Evolutionary conservation across 2,797 vertebrate genomes (phyloP).

Genomic region (Acanthiza pusilla): DNA sequence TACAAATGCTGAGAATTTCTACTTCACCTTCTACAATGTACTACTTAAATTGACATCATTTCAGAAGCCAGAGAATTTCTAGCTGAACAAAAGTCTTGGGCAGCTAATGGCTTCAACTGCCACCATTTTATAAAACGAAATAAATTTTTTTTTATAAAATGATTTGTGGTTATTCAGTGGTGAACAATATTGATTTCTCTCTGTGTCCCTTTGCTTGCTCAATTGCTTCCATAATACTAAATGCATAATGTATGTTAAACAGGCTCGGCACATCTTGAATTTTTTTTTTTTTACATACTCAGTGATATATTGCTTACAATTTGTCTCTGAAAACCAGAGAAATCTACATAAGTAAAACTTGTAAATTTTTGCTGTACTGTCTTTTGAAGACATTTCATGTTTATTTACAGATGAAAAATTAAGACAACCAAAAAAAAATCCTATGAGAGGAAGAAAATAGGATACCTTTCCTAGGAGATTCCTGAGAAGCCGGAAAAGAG

Average conservation of each 20-base stretch:
- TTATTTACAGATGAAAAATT: background rate
- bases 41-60: background rate
- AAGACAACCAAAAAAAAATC: rapidly evolving
- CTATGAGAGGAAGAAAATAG: background rate
- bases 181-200: conserved; percentile 56
- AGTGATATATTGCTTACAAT: background rate
- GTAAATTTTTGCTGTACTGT: background rate
- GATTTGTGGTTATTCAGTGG: conserved; percentile 46
- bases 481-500: background rate
- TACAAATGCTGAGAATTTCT: background rate
- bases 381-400: background rate
- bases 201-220: conserved; percentile 28
- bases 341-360: background rate
- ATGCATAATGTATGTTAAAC: conserved; percentile 30
- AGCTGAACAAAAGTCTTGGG: background rate
- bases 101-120: conserved; percentile 13
- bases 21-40: background rate
- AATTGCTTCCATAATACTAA: conserved; percentile 7
- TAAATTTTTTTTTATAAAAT: conserved; percentile 26
- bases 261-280: background rate
- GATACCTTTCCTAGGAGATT: background rate
- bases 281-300: background rate
- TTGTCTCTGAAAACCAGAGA: background rate
- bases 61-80: background rate
- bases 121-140: background rate